Base-by-base conservation (phyloP, 2,113 vertebrate species). In the Odocoileus virginianus region DNA sequence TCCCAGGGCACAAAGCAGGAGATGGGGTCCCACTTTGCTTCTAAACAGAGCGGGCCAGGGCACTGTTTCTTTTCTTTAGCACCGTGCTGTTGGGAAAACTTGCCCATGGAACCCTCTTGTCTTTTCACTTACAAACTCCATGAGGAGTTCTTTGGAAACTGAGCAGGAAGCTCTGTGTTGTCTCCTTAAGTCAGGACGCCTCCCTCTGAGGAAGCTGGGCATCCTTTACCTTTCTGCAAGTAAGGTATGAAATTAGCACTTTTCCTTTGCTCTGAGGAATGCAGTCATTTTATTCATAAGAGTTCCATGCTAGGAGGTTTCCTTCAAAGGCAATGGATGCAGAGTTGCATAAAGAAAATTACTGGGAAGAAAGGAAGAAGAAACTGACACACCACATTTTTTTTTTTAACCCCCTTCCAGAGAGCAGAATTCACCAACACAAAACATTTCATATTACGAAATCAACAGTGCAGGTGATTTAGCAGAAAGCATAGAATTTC, bases 401-500 rank as follows among this genome's bases (percentile, higher is more conserved):
- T 13, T 17, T 58, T 11, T 9, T 25, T 28, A 36, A n/a, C 52
- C 81, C 81, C 33, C 45, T 36, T 60, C 94, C 92, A 93, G 96
- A 47, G 28, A 97, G 96, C 92, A 94, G 76, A 89, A 90, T 95
- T 84, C 91, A 94, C 94, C 97, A 74, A 76, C 87, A 58, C 90
- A 89, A 93, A 92, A 79, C 0, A 0, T 50, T 96, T 95, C 94
- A 89, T 87, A 87, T 95, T 95, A 92, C 11, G 74, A 87, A 97
- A 95, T 92, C 97, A 76, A 4, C 96, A 84, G 82, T 96, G 95
- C 97, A 96, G 97, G 96, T 94, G 97, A 97, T 85, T 96, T 97
- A 97, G 95, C 93, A 85, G 98, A 97, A 98, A 98, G 96, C 97
- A 55, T 79, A 83, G 97, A 82, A 95, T 98, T 97, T 97, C 96